A percentile compares a stretch with the other conserved stretches of the same genome.
Conservation (phyloP, 2,797 vertebrate species). For the Anableps anableps region DNA sequence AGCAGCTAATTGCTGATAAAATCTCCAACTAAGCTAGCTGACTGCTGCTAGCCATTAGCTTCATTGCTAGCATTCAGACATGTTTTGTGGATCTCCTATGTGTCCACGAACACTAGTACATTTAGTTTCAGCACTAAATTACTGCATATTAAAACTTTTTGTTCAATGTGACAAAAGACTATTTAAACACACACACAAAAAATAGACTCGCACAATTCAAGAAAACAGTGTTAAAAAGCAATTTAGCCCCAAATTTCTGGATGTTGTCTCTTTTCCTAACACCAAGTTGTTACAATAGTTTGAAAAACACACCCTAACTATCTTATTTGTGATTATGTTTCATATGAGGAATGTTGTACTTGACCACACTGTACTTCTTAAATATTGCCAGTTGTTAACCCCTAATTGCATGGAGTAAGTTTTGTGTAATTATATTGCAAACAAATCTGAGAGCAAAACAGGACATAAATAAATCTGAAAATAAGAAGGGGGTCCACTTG, state of each 20-base stretch:
- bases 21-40: not conserved
- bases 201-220: constrained; percentile 20
- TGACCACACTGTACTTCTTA: constrained; percentile 65
- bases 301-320: constrained; percentile 7
- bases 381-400: constrained; percentile 28
- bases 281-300: not conserved
- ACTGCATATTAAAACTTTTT: constrained; percentile 77
- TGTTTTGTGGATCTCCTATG: constrained; percentile 20
- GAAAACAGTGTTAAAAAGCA: not conserved
- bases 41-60: not conserved
- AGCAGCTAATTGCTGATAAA: not conserved
- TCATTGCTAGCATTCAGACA: not conserved
- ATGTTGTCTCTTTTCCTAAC: not conserved
- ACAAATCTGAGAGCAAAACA: not conserved
- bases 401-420: not conserved
- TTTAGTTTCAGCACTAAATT: constrained; percentile 64
- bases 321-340: constrained; percentile 39
- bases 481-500: not conserved
- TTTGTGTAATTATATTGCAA: constrained; percentile 13
- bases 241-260: constrained; percentile 39
- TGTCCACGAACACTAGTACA: constrained; percentile 35
- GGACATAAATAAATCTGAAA: not conserved
- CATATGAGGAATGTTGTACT: not conserved
- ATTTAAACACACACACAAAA: constrained; percentile 35
- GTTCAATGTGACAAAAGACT: constrained; percentile 63